A percentile compares a stretch with the other conserved stretches of the same genome.
These are phyloP conservation scores for Platyura marginata DNA, from an alignment of 1,140 invertebrate genomes.

Conservation along the genomic window DNA sequence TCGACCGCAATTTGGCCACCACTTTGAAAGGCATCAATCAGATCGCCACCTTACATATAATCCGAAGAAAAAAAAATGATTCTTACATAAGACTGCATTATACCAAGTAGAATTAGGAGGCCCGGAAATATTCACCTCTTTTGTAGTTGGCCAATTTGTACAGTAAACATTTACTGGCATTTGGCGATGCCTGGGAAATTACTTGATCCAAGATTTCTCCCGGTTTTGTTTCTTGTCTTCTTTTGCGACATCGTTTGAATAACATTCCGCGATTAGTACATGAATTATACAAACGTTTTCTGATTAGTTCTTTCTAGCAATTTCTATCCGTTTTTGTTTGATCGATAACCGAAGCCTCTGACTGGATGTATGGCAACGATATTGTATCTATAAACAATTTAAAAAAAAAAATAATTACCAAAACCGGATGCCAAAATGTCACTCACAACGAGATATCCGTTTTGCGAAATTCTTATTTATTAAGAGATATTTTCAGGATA, in stretches of 20 bases:
- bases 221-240: slow-evolving; percentile 21
- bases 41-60: slow-evolving; percentile 40
- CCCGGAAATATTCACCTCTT: slow-evolving; percentile 40
- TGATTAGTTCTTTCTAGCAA: too few relatives aligned
- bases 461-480: too few relatives aligned
- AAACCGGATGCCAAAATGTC: too few relatives aligned
- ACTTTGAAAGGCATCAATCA: slow-evolving; percentile 67
- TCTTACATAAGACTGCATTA: neutral
- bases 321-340: too few relatives aligned
- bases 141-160: slow-evolving; percentile 81
- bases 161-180: slow-evolving; percentile 66
- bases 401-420: too few relatives aligned
- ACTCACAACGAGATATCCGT: too few relatives aligned
- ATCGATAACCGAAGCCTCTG: too few relatives aligned
- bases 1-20: slow-evolving; percentile 66
- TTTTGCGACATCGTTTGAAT: slow-evolving; percentile 20
- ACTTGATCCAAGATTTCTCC: slow-evolving; percentile 61
- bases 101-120: neutral
- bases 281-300: too few relatives aligned
- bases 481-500: too few relatives aligned
- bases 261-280: too few relatives aligned
- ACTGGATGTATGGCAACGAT: too few relatives aligned
- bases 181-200: slow-evolving; percentile 63
- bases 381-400: neutral
- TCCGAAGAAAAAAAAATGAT: neutral